Evolutionary conservation across 2,113 vertebrate species (phyloP).

Genomic region (Craseonycteris thonglongyai): DNA sequence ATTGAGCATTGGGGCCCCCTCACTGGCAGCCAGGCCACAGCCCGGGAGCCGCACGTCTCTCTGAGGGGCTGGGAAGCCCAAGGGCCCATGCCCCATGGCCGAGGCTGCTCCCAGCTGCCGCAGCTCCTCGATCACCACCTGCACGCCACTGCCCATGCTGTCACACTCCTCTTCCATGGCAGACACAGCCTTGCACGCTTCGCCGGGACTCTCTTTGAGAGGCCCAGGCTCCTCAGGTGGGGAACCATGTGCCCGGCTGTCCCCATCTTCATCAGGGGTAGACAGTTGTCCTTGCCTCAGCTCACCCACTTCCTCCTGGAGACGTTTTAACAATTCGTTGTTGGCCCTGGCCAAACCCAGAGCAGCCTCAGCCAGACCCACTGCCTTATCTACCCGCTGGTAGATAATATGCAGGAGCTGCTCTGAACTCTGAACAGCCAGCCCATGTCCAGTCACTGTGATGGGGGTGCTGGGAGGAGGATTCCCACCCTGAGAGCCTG

Average conservation of each 20-base stretch:
- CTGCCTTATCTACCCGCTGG: conserved; percentile 76
- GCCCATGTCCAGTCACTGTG: conserved; percentile 70
- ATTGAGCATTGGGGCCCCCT: conserved; percentile 58
- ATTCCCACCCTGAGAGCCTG: conserved; percentile 14
- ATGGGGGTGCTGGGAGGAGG: conserved; percentile 68
- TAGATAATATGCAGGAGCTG: conserved; percentile 80
- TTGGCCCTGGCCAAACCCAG: conserved; percentile 74
- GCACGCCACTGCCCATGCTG: conserved; percentile 71
- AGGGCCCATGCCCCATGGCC: conserved; percentile 20
- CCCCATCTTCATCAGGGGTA: conserved; percentile 18
- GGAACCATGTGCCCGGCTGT: background rate
- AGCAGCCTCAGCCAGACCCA: conserved; percentile 73
- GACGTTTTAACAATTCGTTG: conserved; percentile 71
- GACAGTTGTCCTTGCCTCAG: conserved; percentile 37
- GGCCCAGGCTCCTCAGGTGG: conserved; percentile 43
- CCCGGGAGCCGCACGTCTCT: conserved; percentile 51
- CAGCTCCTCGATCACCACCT: conserved; percentile 78
- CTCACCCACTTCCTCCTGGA: conserved; percentile 73
- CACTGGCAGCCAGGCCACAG: conserved; percentile 39
- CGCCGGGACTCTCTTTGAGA: conserved; percentile 65
- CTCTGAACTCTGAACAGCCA: conserved; percentile 71
- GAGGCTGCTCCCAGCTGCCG: conserved; percentile 73
- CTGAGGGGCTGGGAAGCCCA: conserved; percentile 56
- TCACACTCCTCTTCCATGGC: conserved; percentile 70
- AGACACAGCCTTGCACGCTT: conserved; percentile 33